Evolutionary conservation across 2,113 vertebrate species (phyloP), one percentile per base, ranked within the genome.

Genomic region (Oxygymnocypris stewartii): DNA sequence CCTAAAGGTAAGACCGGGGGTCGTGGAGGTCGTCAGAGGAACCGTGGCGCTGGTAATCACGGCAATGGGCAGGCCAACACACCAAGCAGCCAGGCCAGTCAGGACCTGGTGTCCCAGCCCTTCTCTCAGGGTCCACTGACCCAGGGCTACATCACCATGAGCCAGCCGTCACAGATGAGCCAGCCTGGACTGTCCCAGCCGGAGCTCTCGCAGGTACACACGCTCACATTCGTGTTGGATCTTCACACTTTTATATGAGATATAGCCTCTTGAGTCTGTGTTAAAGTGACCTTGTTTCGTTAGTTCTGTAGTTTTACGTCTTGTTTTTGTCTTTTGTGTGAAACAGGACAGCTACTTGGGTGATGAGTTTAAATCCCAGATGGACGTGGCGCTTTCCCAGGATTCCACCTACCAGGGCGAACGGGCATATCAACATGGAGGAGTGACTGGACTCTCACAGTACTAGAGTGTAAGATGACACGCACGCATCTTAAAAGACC

Each of bases 391-490:
- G 5, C 94, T 99, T 94, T 99, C 98, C 10, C 98, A 99, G 94
- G 98, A 99, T 93, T 99, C 98, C 23, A 99, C 98, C 9, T 99
- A 99, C 96, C 98, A 99, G 95, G 98, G 98, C 40, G 98, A 99
- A 94, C 96, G 98, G 87, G 98, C 98, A 0, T 99, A 99, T 96
- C 98, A 99, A 94, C 98, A 99, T 85, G 97, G 97, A 82, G 97
- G 98, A 87, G 97, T 99, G 95, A 97, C 97, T 79, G 98, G 98
- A 94, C 96, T 99, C 96, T 99, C 98, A 95, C 98, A 99, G 97
- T 99, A 99, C 94, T 99, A 99, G 96, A 95, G 96, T 95, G 98
- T 96, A 95, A 97, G 97, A 89, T 16, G 3, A 13, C 7, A 44
- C 57, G 28, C 42, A 13, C 12, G 49, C 28, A 42, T 1, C 35